phyloP scores from a whole-genome alignment of 1,140 invertebrate species.

The Grapholita molesta region DNA sequence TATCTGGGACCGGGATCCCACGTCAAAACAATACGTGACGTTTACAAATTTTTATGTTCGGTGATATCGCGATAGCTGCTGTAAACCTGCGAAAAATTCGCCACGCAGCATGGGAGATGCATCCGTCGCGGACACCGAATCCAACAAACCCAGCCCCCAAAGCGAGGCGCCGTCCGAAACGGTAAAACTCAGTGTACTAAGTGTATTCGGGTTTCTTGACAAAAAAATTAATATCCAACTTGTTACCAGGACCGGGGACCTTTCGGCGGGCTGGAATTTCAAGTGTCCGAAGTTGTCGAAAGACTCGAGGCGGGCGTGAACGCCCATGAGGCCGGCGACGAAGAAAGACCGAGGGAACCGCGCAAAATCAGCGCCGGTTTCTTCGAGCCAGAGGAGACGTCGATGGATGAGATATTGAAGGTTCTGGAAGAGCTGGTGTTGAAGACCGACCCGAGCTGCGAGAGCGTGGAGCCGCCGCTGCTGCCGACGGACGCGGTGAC shows the following conservation, averaged over 20 bases:
- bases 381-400: conserved; percentile 67
- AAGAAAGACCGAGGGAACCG: conserved; percentile 54
- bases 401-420: conserved; percentile 70
- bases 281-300: conserved; percentile 83
- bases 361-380: conserved; percentile 65
- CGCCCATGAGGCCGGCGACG: conserved; percentile 53
- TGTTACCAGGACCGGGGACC: conserved; percentile 67
- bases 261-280: conserved; percentile 81
- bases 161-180: conserved; percentile 36
- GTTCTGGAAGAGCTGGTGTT: conserved; percentile 63
- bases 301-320: conserved; percentile 81
- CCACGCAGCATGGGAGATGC: conserved; percentile 72
- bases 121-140: conserved; percentile 51
- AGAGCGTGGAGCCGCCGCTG: conserved; percentile 58
- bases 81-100: conserved; percentile 58
- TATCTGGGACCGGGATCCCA: conserved; percentile 1
- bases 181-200: conserved; percentile 37
- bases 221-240: conserved; percentile 23
- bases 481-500: conserved; percentile 76
- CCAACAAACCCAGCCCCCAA: conserved; percentile 43
- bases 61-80: conserved; percentile 30
- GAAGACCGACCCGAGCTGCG: conserved; percentile 66
- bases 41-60: conserved; percentile 67
- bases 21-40: conserved; percentile 43
- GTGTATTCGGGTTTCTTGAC: neutral